phyloP scores from a whole-genome alignment of 1,140 invertebrate genomes.

The Mercenaria mercenaria region DNA sequence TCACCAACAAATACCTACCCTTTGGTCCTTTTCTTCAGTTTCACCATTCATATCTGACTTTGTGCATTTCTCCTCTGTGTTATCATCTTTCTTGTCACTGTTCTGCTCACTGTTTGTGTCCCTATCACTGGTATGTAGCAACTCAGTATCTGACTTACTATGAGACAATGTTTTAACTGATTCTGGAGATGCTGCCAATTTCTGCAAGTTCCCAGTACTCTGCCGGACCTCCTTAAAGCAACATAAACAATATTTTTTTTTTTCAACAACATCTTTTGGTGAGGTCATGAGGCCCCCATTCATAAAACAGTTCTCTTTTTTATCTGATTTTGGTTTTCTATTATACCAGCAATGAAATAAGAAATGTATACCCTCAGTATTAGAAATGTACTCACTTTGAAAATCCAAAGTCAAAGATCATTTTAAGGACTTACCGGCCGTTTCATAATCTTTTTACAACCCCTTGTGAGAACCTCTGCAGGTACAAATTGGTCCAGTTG shows the following conservation, averaged over 20 bases:
- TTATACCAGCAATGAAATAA: too few relatives aligned
- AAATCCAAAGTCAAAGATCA: too few relatives aligned
- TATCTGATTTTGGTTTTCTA: too few relatives aligned
- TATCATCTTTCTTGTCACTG: neutral
- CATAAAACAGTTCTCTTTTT: too few relatives aligned
- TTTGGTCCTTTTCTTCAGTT: constrained; percentile 3
- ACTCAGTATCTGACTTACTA: constrained; percentile 76
- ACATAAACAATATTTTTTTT: neutral
- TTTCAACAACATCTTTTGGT: too few relatives aligned
- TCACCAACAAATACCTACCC: too few relatives aligned
- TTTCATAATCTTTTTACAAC: constrained; percentile 72
- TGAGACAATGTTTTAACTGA: constrained; percentile 90
- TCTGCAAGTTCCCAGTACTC: constrained; percentile 59
- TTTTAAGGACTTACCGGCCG: neutral
- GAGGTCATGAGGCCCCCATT: too few relatives aligned
- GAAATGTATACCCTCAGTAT: too few relatives aligned
- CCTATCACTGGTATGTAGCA: constrained; percentile 33
- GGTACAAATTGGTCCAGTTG: constrained; percentile 92
- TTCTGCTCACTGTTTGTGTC: neutral
- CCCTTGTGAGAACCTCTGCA: constrained; percentile 89
- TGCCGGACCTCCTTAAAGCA: constrained; percentile 47
- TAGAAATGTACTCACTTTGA: too few relatives aligned
- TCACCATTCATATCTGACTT: constrained; percentile 45
- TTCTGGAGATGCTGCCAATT: constrained; percentile 89
- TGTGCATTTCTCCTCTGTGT: neutral